These are phyloP conservation scores for Baryphthengus martii DNA, from an alignment of 2,113 vertebrate genomes.

Conservation along the genomic window DNA sequence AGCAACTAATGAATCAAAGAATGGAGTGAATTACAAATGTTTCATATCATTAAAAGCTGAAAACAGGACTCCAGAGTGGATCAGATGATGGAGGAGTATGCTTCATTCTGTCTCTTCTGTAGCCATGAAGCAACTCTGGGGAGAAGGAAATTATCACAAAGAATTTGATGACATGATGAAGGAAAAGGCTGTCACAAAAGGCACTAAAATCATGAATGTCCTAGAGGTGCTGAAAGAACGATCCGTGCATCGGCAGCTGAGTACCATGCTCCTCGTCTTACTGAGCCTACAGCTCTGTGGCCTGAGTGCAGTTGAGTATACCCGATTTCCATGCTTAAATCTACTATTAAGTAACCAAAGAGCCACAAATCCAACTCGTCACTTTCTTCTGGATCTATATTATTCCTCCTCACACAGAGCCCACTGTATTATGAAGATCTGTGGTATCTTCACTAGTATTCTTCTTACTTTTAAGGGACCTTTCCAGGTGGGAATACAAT, in stretches of 20 bases:
- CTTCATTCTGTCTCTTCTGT: neutral
- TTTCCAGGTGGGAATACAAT: neutral
- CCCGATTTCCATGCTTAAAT: neutral
- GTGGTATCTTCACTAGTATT: neutral
- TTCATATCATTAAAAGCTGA: neutral
- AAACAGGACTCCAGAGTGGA: neutral
- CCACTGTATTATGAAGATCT: neutral
- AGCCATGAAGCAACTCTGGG: conserved; percentile 81
- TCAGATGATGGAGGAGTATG: neutral
- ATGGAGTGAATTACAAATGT: neutral
- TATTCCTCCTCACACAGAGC: neutral
- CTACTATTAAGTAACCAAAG: neutral
- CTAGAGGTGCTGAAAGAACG: conserved; percentile 73
- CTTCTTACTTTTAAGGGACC: neutral
- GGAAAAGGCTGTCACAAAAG: conserved; percentile 69
- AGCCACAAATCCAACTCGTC: neutral
- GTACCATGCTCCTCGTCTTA: conserved; percentile 61
- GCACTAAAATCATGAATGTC: conserved; percentile 62
- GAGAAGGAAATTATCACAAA: conserved; percentile 61
- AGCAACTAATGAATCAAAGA: neutral
- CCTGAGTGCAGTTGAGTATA: conserved; percentile 77
- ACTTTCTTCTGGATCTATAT: neutral
- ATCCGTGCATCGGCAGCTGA: conserved; percentile 73
- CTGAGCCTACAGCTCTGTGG: conserved; percentile 79
- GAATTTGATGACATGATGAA: conserved; percentile 80